Evolutionary conservation across 2,797 vertebrate species (phyloP), one percentile per base, ranked within the genome.

Genomic region (Falco naumanni): DNA sequence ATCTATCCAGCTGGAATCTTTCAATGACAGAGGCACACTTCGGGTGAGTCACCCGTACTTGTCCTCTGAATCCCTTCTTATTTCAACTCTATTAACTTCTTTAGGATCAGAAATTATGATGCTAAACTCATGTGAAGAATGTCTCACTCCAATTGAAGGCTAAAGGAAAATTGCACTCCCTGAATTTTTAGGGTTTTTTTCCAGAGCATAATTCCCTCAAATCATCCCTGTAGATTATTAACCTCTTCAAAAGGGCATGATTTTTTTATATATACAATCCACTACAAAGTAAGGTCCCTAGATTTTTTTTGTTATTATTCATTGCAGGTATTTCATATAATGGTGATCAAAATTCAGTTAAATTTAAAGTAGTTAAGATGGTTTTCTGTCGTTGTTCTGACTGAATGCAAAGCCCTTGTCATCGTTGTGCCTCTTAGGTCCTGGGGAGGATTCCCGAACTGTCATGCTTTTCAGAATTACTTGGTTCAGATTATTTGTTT

Each of bases 1-100:
- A 75, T 87, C 70, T 57, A 70, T 70, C 59, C 90, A 95, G 77
- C 31, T 92, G 75, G 25, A 90, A 82, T 92, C 84, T 90, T 95
- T 72, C 59, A 87, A 53, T 0, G 12, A 75, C 60, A 89, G 45
- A 87, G n/a, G 15, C 72, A 61, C 29, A 37, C 50, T 43, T 31
- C 76, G 13, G 19, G 43, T 20, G 53, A 66, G 53, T 33, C 24
- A 76, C 16, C 34, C 43, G 33, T 43, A 54, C n/a, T 48, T 79
- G 80, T 20, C 37, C 28, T 89, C 31, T 56, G 31, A 18, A 60
- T 85, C 61, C n/a, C 51, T 82, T 75, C 71, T 88, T 56, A 41
- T 16, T 71, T 80, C 61, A 85, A 76, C 19, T 84, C 50, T 41
- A 3, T 72, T 12, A 64, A 59, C 43, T 79, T 88, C 41, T 75